Percentiles rank a stretch among this genome's conserved stretches.
phyloP scores from a whole-genome alignment of 2,888 invertebrate genomes.

The Trachelus iudaicus region DNA sequence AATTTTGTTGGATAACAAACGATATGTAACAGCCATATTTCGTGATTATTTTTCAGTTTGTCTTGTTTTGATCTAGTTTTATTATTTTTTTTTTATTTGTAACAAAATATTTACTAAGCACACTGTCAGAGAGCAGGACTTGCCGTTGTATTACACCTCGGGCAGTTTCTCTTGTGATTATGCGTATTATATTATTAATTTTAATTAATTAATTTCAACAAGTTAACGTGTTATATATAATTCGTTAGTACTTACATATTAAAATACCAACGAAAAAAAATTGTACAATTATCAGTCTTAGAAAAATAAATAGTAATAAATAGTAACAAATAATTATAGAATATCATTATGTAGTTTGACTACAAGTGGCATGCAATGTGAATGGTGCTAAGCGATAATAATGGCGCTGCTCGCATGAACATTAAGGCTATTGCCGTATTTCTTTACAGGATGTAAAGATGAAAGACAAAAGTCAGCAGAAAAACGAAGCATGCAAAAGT shows the following conservation, averaged over 20 bases:
- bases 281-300: conserved; percentile 1
- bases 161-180: neutral
- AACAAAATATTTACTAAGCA: neutral
- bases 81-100: neutral
- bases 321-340: conserved; percentile 30
- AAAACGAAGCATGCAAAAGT: conserved; percentile 56
- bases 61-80: neutral
- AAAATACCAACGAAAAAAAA: neutral
- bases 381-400: neutral
- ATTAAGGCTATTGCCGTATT: neutral
- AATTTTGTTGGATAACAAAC: neutral
- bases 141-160: neutral
- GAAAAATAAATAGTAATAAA: conserved; percentile 26
- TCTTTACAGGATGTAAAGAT: conserved; percentile 46
- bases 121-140: neutral
- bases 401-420: neutral
- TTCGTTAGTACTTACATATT: neutral
- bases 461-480: conserved; percentile 55
- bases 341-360: neutral
- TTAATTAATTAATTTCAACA: neutral
- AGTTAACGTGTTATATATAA: neutral
- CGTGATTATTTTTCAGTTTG: neutral
- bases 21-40: neutral
- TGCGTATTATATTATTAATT: neutral
- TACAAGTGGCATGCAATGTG: neutral